Evolutionary conservation across 1,140 invertebrate genomes (phyloP), one percentile per base, ranked within the genome.

Genomic region (Cyphomyrmex costatus): DNA sequence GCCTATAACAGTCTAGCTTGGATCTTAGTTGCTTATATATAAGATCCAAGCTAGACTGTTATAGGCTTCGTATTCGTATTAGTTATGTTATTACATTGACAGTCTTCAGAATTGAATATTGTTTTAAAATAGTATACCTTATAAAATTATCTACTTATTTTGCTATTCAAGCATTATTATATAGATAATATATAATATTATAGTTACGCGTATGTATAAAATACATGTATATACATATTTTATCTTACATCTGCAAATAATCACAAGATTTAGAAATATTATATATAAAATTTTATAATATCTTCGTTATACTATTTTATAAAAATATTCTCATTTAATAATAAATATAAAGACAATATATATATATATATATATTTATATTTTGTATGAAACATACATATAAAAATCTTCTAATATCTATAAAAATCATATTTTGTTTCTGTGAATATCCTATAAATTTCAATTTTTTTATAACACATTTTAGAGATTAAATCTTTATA

Each of bases 131-230:
- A n/a, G n/a, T n/a, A n/a, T n/a, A 14, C 1, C 4, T 36, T 36
- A 58, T 19, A 76, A 76, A 76, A 60, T 76, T 60, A 42, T 19
- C 46, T 49, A 49, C 3, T 16, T 14, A 71, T 36, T 74, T 36
- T 51, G 2, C 7, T 30, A 51, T 27, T 27, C 24, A 27, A 49
- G 7, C 24, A 49, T 3, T 19, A 71, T 68, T 12, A 14, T 10
- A 30, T 16, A 27, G 0, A 27, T 21, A 16, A 68, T 8, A 27
- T 10, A 27, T n/a, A n/a, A n/a, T n/a, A n/a, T n/a, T n/a, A n/a
- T n/a, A n/a, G n/a, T n/a, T n/a, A n/a, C n/a, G n/a, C n/a, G n/a
- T n/a, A n/a, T n/a, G n/a, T 60, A 10, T 14, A 60, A 60, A 60
- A 60, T 30, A 10, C 2, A 30, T 60, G 14, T 19, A 4, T 60